phyloP scores from a whole-genome alignment of 2,888 invertebrate species.

The Amphipyra berbera region DNA sequence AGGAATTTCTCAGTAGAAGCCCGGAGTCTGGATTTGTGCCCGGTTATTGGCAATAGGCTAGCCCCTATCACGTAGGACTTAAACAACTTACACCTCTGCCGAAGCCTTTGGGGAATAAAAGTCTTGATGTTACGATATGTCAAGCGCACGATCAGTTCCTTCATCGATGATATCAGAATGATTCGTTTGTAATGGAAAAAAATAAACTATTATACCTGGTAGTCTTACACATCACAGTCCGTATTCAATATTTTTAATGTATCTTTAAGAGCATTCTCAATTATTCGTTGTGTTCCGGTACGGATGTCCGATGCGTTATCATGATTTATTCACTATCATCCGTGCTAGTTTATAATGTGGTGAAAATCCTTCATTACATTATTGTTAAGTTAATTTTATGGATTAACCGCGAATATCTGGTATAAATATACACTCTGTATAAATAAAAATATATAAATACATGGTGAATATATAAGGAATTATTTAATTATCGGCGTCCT shows the following conservation, averaged over 20 bases:
- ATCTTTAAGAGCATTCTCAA: slow-evolving; percentile 35
- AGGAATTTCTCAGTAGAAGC: too few relatives aligned
- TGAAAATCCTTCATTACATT: slow-evolving; percentile 21
- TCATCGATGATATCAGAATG: too few relatives aligned
- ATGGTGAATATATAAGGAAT: too few relatives aligned
- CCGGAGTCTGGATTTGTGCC: too few relatives aligned
- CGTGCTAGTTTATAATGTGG: slow-evolving; percentile 38
- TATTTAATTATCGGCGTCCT: too few relatives aligned
- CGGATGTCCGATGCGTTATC: slow-evolving; percentile 43
- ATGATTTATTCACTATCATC: slow-evolving; percentile 44
- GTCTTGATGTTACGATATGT: too few relatives aligned
- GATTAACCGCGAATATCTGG: neutral
- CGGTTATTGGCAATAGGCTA: too few relatives aligned
- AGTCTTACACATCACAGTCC: neutral
- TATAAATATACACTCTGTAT: neutral
- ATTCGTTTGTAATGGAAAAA: neutral
- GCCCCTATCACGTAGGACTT: too few relatives aligned
- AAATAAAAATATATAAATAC: neutral
- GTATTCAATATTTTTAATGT: slow-evolving; percentile 24
- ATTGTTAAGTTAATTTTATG: slow-evolving; percentile 5
- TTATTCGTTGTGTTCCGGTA: slow-evolving; percentile 41
- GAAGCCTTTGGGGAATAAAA: too few relatives aligned
- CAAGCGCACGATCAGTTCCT: too few relatives aligned
- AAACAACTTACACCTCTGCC: too few relatives aligned
- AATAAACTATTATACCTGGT: too few relatives aligned